Conservation (phyloP, 2,888 invertebrate genomes). For the Leptopilina syphax region DNA sequence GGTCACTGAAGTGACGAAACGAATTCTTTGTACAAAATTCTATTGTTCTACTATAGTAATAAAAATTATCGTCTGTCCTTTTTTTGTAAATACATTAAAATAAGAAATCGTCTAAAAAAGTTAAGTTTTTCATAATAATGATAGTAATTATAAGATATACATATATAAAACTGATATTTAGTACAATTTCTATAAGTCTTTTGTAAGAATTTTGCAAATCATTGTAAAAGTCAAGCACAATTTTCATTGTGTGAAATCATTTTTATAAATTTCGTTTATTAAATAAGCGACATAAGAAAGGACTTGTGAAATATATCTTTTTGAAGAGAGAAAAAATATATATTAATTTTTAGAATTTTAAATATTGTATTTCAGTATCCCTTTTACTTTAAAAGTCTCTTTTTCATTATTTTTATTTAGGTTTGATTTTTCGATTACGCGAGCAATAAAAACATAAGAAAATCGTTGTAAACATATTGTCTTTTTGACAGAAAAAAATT, state of each 20-base stretch:
- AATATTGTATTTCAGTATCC: too few relatives aligned
- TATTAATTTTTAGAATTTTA: neutral
- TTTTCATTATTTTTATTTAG: too few relatives aligned
- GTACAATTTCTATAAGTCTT: neutral
- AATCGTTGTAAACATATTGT: too few relatives aligned
- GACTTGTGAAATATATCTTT: constrained; percentile 13
- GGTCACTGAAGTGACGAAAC: neutral
- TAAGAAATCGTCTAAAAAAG: neutral
- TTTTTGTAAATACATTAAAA: neutral
- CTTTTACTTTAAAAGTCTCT: too few relatives aligned
- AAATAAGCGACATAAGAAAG: neutral
- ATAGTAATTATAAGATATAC: neutral
- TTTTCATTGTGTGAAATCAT: neutral
- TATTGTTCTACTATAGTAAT: neutral
- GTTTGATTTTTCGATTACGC: too few relatives aligned
- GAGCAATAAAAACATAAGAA: too few relatives aligned
- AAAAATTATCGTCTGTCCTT: neutral
- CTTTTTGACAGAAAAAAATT: too few relatives aligned
- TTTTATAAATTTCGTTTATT: constrained; percentile 1
- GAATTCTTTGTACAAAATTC: neutral
- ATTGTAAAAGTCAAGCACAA: constrained; percentile 5
- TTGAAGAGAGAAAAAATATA: neutral
- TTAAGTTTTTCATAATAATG: too few relatives aligned
- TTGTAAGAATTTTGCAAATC: neutral
- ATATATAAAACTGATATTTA: neutral